Evolutionary conservation across 2,888 invertebrate genomes (phyloP).

Genomic region (Sipha maydis): DNA sequence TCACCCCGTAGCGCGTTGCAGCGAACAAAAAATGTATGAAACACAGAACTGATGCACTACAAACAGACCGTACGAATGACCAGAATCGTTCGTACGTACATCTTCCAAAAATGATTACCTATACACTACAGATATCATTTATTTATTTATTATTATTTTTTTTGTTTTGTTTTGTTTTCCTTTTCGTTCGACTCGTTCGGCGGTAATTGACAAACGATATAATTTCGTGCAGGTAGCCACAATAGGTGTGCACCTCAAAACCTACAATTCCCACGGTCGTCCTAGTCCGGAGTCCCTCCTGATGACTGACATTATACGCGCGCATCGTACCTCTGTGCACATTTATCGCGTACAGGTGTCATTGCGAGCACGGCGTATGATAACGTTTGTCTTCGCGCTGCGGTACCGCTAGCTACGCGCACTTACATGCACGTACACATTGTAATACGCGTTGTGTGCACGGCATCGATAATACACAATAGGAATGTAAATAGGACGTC

Average conservation of each 20-base stretch:
- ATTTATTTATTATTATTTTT: neutral
- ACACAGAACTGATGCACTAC: constrained; percentile 27
- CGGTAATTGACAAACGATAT: neutral
- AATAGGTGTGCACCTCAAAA: neutral
- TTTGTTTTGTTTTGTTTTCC: too few relatives aligned
- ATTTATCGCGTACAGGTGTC: neutral
- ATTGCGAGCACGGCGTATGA: neutral
- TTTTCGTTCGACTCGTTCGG: neutral
- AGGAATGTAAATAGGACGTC: constrained; percentile 9
- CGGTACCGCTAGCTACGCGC: neutral
- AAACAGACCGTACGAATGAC: constrained; percentile 30
- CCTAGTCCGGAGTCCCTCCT: neutral
- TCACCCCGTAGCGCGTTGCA: neutral
- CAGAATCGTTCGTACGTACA: neutral
- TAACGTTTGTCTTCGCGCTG: neutral
- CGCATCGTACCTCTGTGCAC: neutral
- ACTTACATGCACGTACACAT: neutral
- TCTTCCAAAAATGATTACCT: neutral
- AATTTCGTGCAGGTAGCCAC: neutral
- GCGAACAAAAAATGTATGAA: neutral
- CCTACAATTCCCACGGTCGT: neutral
- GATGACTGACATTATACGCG: neutral
- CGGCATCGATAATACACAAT: neutral
- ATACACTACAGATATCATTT: neutral
- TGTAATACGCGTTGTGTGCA: neutral